Conservation (phyloP, 2,797 vertebrate species). For the Pempheris klunzingeri region DNA sequence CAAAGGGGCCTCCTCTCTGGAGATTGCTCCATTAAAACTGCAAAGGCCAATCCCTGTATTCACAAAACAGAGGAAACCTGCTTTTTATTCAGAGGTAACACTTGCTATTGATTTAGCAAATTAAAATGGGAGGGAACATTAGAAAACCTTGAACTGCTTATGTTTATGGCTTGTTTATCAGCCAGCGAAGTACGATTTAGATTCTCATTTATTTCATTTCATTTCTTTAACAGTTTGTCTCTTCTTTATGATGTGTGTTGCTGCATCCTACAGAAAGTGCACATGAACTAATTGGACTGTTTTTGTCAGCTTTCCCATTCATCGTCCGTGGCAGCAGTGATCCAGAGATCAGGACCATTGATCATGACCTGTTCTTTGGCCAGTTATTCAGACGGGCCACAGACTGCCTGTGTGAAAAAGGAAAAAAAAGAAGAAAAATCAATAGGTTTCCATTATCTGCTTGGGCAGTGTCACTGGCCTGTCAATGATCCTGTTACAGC, state of each 20-base stretch:
- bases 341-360: slow-evolving; percentile 77
- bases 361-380: slow-evolving; percentile 82
- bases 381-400: slow-evolving; percentile 88
- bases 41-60: slow-evolving; percentile 72
- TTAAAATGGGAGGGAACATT: slow-evolving; percentile 17
- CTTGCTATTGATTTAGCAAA: slow-evolving; percentile 47
- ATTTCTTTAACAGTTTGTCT: neutral
- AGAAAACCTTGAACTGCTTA: neutral
- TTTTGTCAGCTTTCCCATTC: slow-evolving; percentile 50
- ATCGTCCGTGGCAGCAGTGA: slow-evolving; percentile 68
- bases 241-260: neutral
- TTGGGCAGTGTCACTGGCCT: slow-evolving; percentile 96
- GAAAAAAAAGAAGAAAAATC: slow-evolving; percentile 88
- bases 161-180: slow-evolving; percentile 7
- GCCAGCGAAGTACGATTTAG: slow-evolving; percentile 7
- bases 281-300: slow-evolving; percentile 43
- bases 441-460: slow-evolving; percentile 99
- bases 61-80: slow-evolving; percentile 48
- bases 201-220: slow-evolving; percentile 26
- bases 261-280: slow-evolving; percentile 29
- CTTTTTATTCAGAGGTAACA: slow-evolving; percentile 58
- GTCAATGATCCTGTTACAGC: slow-evolving; percentile 98
- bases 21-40: slow-evolving; percentile 85
- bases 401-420: slow-evolving; percentile 76
- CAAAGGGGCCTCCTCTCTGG: slow-evolving; percentile 84